Evolutionary conservation across 1,140 invertebrate genomes (phyloP), one percentile per base, ranked within the genome.

Genomic region (Drosophila kohkoa): DNA sequence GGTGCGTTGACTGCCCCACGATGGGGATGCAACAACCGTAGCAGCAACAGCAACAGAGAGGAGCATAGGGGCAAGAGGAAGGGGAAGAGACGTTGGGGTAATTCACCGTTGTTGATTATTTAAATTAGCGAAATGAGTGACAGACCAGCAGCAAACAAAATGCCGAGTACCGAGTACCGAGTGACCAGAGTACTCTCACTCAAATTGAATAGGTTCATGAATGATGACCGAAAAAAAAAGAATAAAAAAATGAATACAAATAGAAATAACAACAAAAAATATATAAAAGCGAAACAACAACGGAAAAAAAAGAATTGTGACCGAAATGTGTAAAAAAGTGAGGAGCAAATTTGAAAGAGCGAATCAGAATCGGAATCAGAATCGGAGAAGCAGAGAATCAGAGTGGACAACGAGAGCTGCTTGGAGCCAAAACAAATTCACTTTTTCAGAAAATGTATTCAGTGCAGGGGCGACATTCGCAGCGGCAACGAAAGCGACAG

Each of bases 381-480:
- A 25, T 25, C 20, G 20, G 20, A 25, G 15, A 25, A 20, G 32
- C 57, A 25, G 25, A 30, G 45, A 49, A 49, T 32, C 30, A 35
- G 60, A 43, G 20, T 45, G 13, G 20, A 55, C 15, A 35, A 13
- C 7, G 16, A n/a, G 8, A 41, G 43, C 58, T 55, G 60, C 52
- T 51, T 62, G 48, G 59, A 76, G 68, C 74, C 79, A 79, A 72
- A 81, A 72, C 77, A 77, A 87, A 79, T 77, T 89, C 85, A 81
- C 69, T 74, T 81, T 86, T 85, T 89, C 54, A 55, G 63, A 89
- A 89, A 89, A 89, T 89, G 85, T 89, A 89, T 89, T 89, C 86
- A 89, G 85, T 89, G 85, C 85, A 89, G 85, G 85, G 85, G 85
- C 85, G 86, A 89, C 85, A 89, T 90, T 89, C 85, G 81, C 85